Evolutionary conservation across 2,888 invertebrate species (phyloP).

Genomic region (Ophion ellenae): DNA sequence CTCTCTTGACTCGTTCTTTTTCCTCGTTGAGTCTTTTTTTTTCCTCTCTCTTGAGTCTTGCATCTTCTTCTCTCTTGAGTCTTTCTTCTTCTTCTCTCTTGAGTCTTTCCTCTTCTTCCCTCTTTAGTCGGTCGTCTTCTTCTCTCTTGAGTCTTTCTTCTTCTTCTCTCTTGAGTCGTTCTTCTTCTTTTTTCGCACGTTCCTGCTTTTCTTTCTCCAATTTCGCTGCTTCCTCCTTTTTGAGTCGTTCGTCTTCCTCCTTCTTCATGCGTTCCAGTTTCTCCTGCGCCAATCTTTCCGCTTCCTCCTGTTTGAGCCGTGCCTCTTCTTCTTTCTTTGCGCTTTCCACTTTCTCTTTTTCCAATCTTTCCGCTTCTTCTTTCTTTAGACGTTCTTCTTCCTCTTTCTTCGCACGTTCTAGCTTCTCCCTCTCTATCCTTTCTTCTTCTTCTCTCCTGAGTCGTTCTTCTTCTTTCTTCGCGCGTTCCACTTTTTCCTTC

Average conservation of each 20-base stretch:
- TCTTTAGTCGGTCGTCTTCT: conserved; percentile 31
- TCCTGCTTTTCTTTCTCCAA: conserved; percentile 39
- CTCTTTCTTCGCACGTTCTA: conserved; percentile 71
- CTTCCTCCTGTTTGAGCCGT: conserved; percentile 34
- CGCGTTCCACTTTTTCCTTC: conserved; percentile 38
- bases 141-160: conserved; percentile 51
- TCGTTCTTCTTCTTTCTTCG: conserved; percentile 64
- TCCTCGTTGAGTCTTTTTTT: conserved; percentile 44
- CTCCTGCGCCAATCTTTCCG: conserved; percentile 43
- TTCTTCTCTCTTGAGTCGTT: conserved; percentile 56
- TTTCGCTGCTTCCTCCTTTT: conserved; percentile 40
- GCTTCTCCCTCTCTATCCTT: conserved; percentile 68
- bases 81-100: conserved; percentile 39
- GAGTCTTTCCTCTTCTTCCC: conserved; percentile 61
- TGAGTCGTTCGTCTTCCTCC: conserved; percentile 57
- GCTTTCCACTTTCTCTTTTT: conserved; percentile 17
- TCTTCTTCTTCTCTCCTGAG: background rate
- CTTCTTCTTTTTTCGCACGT: conserved; percentile 68
- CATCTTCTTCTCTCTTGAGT: conserved; percentile 57
- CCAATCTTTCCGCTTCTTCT: conserved; percentile 45
- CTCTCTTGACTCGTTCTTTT: conserved; percentile 18
- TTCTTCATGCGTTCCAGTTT: conserved; percentile 32
- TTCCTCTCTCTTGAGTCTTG: conserved; percentile 48
- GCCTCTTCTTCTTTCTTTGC: background rate
- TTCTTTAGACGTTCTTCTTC: conserved; percentile 24